Evolutionary conservation across 2,797 vertebrate genomes (phyloP).

Genomic region (Poeciliopsis turneri): DNA sequence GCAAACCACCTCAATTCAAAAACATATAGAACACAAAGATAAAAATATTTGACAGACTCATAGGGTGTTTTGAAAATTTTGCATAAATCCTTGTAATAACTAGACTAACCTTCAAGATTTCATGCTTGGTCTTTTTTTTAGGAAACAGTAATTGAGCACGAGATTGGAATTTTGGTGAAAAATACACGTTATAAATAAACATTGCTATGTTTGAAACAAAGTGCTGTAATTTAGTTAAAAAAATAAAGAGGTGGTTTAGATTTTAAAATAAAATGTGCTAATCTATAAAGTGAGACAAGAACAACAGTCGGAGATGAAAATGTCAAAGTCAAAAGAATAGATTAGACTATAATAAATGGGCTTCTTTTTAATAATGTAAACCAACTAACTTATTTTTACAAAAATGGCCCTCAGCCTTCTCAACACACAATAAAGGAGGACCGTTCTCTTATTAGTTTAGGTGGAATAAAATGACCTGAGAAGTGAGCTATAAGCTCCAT

Average conservation of each 20-base stretch:
- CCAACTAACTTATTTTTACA: background rate
- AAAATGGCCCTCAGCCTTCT: background rate
- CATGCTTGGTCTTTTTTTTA: background rate
- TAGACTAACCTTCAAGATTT: background rate
- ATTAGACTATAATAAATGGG: background rate
- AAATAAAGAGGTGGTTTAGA: no score
- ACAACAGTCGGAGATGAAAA: background rate
- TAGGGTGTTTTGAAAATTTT: background rate
- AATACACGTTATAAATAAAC: background rate
- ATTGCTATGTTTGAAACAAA: background rate
- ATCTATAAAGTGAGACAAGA: background rate
- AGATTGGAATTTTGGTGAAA: background rate
- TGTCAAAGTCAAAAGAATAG: background rate
- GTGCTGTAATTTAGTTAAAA: background rate
- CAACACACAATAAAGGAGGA: background rate
- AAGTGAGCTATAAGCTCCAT: background rate
- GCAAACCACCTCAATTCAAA: background rate
- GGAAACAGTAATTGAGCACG: background rate
- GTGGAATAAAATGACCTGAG: background rate
- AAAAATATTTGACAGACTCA: background rate
- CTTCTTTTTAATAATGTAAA: background rate
- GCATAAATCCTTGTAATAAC: background rate
- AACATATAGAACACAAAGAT: background rate
- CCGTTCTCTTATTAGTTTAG: background rate
- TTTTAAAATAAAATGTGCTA: background rate